phyloP scores from a whole-genome alignment of 92 coral and sea anemone genomes.

The Galaxea fascicularis region DNA sequence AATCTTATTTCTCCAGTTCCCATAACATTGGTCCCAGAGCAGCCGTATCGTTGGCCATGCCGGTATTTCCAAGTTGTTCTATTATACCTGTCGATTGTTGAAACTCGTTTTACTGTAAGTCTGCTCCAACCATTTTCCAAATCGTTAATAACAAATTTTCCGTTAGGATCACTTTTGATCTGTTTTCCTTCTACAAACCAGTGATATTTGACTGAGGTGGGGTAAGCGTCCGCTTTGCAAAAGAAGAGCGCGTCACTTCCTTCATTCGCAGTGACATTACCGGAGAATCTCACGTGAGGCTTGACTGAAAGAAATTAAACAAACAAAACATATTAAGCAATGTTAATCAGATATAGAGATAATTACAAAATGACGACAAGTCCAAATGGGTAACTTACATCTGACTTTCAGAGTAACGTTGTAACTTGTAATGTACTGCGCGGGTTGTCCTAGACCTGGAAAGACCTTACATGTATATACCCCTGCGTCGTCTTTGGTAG shows the following conservation, averaged over 20 bases:
- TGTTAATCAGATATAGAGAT: no score
- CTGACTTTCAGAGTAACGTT: slow-evolving; percentile 21
- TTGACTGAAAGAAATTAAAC: slow-evolving; percentile 39
- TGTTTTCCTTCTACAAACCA: slow-evolving; percentile 43
- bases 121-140: slow-evolving; percentile 1
- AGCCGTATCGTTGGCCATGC: background rate
- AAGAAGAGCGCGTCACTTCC: slow-evolving; percentile 14
- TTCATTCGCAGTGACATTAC: slow-evolving; percentile 42
- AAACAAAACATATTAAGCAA: no score
- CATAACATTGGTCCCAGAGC: slow-evolving; percentile 62
- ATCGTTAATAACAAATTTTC: background rate
- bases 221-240: slow-evolving; percentile 54
- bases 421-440: background rate
- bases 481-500: slow-evolving; percentile 55
- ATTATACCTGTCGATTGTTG: slow-evolving; percentile 34
- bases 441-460: slow-evolving; percentile 13
- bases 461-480: slow-evolving; percentile 56
- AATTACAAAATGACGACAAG: no score
- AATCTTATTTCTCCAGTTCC: slow-evolving; percentile 65
- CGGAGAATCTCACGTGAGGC: slow-evolving; percentile 31
- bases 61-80: slow-evolving; percentile 55
- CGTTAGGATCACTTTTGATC: background rate
- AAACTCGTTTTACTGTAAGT: slow-evolving; percentile 37
- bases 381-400: slow-evolving; percentile 56
- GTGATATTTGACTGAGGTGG: slow-evolving; percentile 28